phyloP scores from a whole-genome alignment of 64 coral and sea anemone species.

The Platygyra sinensis region DNA sequence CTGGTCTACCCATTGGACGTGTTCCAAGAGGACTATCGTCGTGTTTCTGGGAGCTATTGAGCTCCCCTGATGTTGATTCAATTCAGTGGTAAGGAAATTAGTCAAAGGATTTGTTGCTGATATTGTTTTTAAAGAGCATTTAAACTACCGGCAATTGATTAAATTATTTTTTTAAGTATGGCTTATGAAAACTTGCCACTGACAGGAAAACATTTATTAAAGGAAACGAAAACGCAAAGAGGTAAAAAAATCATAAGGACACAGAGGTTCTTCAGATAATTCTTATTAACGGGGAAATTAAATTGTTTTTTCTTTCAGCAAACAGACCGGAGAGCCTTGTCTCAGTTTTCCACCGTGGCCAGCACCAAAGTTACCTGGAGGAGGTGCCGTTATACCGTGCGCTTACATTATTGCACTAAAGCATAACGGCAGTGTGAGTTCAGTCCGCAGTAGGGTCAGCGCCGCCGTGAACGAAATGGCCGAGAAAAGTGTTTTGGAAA shows the following conservation, averaged over 20 bases:
- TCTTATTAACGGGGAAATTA: neutral
- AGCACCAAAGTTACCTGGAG: neutral
- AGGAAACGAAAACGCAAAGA: neutral
- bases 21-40: constrained; percentile 61
- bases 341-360: constrained; percentile 17
- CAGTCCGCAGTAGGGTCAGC: neutral
- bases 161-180: neutral
- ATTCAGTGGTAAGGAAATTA: constrained; percentile 43
- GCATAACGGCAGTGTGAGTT: neutral
- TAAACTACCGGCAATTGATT: neutral
- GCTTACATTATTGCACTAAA: neutral
- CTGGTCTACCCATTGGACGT: constrained; percentile 52
- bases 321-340: neutral
- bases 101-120: neutral
- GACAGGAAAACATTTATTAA: neutral
- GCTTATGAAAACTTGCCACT: neutral
- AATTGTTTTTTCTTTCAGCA: neutral
- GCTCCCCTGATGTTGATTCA: constrained; percentile 18
- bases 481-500: neutral
- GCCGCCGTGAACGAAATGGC: constrained; percentile 7
- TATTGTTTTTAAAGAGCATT: neutral
- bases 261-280: neutral
- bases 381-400: constrained; percentile 32
- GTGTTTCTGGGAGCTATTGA: constrained; percentile 45
- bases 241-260: neutral